Evolutionary conservation across 2,888 invertebrate species (phyloP), one percentile per base, ranked within the genome.

Genomic region (Endotricha flammealis): DNA sequence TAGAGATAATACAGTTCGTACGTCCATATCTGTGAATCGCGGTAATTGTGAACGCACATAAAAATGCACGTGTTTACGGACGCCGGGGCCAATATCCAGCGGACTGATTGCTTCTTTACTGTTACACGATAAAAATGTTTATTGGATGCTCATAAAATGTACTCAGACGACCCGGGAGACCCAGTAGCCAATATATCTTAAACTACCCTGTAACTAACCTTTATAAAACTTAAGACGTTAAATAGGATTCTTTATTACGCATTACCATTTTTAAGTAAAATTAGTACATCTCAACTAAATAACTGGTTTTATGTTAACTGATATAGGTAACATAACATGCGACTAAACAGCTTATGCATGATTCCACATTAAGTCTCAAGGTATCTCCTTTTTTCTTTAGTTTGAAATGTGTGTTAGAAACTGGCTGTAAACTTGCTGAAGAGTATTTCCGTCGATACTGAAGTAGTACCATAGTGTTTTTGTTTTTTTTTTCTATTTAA

Each of bases 81-180:
- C 72, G n/a, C 72, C 66, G 70, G 69, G 74, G 73, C 85, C 83
- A 85, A 86, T 85, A 83, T 81, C 76, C 76, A 59, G 66, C 76
- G 68, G 76, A 78, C 83, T 81, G 86, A 86, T 86, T 85, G 86
- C 85, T 85, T 83, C 83, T 86, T 86, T 86, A 85, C 81, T 83
- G 81, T 85, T 85, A 86, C 86, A 86, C 85, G 76, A 85, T 86
- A 86, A 86, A 82, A 71, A 9, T 76, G 29, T 85, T 85, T 86
- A 86, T 83, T 83, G 75, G 77, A 72, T 69, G 77, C 68, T 68
- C 80, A 69, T 85, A 82, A 86, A 85, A 70, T 79, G 73, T 80
- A 77, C 83, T 61, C 65, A 66, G 73, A 77, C 75, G 79, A 79
- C 65, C 72, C 70, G 72, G 70, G 75, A 65, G 74, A 71, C 77